Percentiles rank a stretch among this genome's conserved stretches.
These are phyloP conservation scores for Poecilobothrus nobilitatus DNA, from an alignment of 2,888 invertebrate genomes.

Conservation along the genomic window DNA sequence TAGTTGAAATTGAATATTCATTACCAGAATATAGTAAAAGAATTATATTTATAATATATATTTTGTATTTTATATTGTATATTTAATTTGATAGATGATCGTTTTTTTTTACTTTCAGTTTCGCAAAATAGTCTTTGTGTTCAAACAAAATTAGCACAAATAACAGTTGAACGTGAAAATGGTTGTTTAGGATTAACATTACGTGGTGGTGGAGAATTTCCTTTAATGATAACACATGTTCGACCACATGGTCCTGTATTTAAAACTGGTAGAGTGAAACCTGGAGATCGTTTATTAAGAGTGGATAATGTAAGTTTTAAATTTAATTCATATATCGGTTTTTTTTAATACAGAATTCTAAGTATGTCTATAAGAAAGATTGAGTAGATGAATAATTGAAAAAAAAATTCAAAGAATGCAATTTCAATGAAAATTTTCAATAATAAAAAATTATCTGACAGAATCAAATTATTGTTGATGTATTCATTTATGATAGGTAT, in stretches of 20 bases:
- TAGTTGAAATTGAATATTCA: slow-evolving; percentile 76
- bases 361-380: too few species aligned
- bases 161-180: slow-evolving; percentile 69
- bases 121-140: slow-evolving; percentile 67
- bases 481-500: too few species aligned
- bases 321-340: too few species aligned
- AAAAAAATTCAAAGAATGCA: too few species aligned
- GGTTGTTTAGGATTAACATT: slow-evolving; percentile 82
- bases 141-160: slow-evolving; percentile 68
- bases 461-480: too few species aligned
- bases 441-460: too few species aligned
- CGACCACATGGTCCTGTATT: slow-evolving; percentile 84
- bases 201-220: slow-evolving; percentile 69
- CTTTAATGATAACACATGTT: slow-evolving; percentile 82
- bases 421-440: too few species aligned
- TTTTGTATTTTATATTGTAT: not conserved
- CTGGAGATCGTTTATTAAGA: slow-evolving; percentile 80
- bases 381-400: too few species aligned
- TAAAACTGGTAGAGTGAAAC: slow-evolving; percentile 79
- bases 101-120: slow-evolving; percentile 37
- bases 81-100: slow-evolving; percentile 4
- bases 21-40: slow-evolving; percentile 70
- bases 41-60: slow-evolving; percentile 8
- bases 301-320: slow-evolving; percentile 62
- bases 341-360: not conserved